These are phyloP conservation scores for Lissonota sp. DNA, from an alignment of 2,888 invertebrate genomes.

Conservation along the genomic window DNA sequence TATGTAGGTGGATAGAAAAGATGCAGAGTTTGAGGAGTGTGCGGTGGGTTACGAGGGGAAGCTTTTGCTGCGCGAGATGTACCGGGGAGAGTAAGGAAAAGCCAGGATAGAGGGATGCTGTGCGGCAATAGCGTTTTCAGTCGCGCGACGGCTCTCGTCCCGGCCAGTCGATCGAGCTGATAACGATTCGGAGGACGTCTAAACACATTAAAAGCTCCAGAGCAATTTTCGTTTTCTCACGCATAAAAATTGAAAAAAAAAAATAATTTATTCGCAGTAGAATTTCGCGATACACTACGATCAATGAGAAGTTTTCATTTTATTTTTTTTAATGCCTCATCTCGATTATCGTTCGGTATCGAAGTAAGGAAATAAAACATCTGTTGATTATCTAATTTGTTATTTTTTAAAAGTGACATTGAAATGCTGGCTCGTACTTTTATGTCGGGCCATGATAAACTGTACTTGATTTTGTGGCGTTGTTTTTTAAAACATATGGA, in stretches of 20 bases:
- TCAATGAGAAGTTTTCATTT: not conserved
- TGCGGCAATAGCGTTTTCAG: slow-evolving; percentile 74
- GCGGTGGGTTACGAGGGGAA: slow-evolving; percentile 59
- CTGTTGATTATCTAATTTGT: not conserved
- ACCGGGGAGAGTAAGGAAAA: slow-evolving; percentile 55
- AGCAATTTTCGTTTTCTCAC: slow-evolving; percentile 4
- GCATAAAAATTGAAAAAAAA: slow-evolving; percentile 13
- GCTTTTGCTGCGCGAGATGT: slow-evolving; percentile 41
- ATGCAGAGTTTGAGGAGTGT: slow-evolving; percentile 60
- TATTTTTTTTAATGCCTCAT: not conserved
- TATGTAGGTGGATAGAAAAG: slow-evolving; percentile 22
- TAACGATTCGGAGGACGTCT: slow-evolving; percentile 21
- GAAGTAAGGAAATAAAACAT: slow-evolving; percentile 8
- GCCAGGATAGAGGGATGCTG: slow-evolving; percentile 75
- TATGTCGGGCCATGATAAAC: not conserved
- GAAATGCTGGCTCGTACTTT: not conserved
- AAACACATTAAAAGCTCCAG: not conserved
- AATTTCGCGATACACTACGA: slow-evolving; percentile 22
- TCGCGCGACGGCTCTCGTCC: slow-evolving; percentile 81
- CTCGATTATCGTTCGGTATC: not conserved
- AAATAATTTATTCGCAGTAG: not conserved
- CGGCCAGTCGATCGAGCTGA: slow-evolving; percentile 77
- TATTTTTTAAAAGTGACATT: slow-evolving; percentile 2
- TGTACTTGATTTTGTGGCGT: not conserved
- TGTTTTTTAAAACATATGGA: slow-evolving; percentile 31